Evolutionary conservation across 2,888 invertebrate species (phyloP).

Genomic region (Choreutis nemorana): DNA sequence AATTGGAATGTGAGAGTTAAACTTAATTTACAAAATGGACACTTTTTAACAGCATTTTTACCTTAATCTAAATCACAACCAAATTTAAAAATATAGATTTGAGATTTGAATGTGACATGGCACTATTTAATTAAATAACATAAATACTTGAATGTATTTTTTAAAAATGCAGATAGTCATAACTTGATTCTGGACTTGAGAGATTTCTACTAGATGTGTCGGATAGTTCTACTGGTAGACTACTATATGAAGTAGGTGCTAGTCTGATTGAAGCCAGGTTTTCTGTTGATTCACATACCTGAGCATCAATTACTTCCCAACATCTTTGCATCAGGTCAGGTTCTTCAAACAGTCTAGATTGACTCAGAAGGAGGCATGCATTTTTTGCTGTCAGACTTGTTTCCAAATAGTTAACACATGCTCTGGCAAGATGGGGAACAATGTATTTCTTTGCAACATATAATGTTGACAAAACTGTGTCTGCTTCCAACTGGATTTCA

Average conservation of each 20-base stretch:
- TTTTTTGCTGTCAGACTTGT: slow-evolving; percentile 96
- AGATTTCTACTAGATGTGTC: slow-evolving; percentile 44
- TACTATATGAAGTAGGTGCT: slow-evolving; percentile 51
- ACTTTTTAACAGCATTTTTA: slow-evolving; percentile 1
- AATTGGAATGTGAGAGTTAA: slow-evolving; percentile 18
- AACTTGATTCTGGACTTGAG: slow-evolving; percentile 47
- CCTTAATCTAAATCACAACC: slow-evolving; percentile 52
- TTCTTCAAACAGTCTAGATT: slow-evolving; percentile 95
- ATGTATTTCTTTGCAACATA: slow-evolving; percentile 98
- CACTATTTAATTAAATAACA: background rate
- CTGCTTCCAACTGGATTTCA: slow-evolving; percentile 94
- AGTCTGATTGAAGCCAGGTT: slow-evolving; percentile 51
- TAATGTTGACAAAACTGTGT: slow-evolving; percentile 91
- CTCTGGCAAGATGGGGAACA: slow-evolving; percentile 91
- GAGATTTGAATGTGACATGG: slow-evolving; percentile 1
- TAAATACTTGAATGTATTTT: slow-evolving; percentile 28
- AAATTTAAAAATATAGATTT: slow-evolving; percentile 18
- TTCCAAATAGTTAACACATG: slow-evolving; percentile 95
- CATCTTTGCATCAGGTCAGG: slow-evolving; percentile 96
- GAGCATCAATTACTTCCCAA: slow-evolving; percentile 98
- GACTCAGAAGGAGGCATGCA: slow-evolving; percentile 93
- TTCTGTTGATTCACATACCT: slow-evolving; percentile 73
- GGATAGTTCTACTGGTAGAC: slow-evolving; percentile 46
- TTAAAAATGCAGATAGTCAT: too few relatives aligned
- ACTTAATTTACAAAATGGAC: slow-evolving; percentile 13